These are phyloP conservation scores for Tetragonisca angustula DNA, from an alignment of 2,888 invertebrate species.

Conservation along the genomic window DNA sequence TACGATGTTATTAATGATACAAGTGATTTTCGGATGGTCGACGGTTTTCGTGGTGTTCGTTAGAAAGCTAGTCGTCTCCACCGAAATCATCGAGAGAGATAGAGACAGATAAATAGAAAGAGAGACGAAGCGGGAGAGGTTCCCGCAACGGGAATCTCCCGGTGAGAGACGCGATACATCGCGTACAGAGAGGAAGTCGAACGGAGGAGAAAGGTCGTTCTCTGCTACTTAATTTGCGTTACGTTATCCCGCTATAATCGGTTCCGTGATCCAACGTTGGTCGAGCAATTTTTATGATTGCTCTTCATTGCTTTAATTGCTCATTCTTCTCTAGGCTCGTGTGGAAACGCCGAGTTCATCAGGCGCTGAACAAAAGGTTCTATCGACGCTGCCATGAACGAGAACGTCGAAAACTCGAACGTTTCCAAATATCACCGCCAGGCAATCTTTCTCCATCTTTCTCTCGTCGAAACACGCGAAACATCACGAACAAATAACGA, in stretches of 20 bases:
- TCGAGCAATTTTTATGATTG: conserved; percentile 27
- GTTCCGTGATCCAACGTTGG: conserved; percentile 38
- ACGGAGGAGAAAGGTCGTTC: conserved; percentile 59
- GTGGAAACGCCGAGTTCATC: background rate
- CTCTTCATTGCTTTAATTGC: conserved; percentile 38
- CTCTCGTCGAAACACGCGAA: background rate
- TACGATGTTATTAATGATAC: background rate
- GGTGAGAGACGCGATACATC: conserved; percentile 43
- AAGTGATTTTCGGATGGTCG: conserved; percentile 1
- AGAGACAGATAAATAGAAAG: background rate
- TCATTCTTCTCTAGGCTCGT: conserved; percentile 2
- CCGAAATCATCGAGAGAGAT: conserved; percentile 26
- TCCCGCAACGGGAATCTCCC: conserved; percentile 62
- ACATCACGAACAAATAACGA: background rate
- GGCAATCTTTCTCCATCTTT: background rate
- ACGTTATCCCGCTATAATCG: conserved; percentile 48
- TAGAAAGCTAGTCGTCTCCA: conserved; percentile 35
- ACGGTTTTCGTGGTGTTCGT: conserved; percentile 50
- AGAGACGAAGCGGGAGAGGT: background rate
- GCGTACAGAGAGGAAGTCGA: conserved; percentile 47
- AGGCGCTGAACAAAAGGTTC: background rate
- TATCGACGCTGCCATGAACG: background rate
- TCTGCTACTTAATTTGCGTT: conserved; percentile 57
- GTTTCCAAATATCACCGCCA: background rate
- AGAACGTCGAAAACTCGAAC: background rate